These are phyloP conservation scores for Drosophila cognata DNA, from an alignment of 2,888 invertebrate species.

Conservation along the genomic window DNA sequence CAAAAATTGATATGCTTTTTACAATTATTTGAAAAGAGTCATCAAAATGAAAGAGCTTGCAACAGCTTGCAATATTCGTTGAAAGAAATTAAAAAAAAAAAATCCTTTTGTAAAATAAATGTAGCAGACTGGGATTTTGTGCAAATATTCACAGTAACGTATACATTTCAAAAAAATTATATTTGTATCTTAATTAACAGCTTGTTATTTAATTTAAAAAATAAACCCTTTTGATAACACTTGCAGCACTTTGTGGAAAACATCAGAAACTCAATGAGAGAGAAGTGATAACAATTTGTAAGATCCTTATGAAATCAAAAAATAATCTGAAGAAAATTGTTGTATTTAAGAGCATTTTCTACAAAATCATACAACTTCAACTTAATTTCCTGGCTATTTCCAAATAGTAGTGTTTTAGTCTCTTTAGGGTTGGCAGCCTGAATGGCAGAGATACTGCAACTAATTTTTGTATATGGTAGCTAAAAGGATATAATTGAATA, in stretches of 20 bases:
- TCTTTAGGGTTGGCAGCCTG: neutral
- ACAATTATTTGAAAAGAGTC: too few relatives aligned
- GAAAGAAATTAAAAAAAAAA: neutral
- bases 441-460: neutral
- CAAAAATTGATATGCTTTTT: neutral
- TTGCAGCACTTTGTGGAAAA: neutral
- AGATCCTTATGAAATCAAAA: neutral
- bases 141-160: neutral
- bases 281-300: neutral
- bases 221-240: neutral
- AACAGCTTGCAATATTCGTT: neutral
- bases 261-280: neutral
- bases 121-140: neutral
- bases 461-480: neutral
- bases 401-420: neutral
- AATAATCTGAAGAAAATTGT: neutral
- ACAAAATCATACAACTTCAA: neutral
- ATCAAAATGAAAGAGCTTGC: neutral
- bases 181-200: neutral
- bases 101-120: neutral
- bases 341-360: neutral
- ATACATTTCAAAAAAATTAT: fast-evolving
- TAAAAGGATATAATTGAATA: neutral
- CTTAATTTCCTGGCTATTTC: neutral
- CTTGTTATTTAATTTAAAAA: neutral